These are phyloP conservation scores for Setophaga kirtlandii DNA, from an alignment of 2,113 vertebrate species.

Conservation along the genomic window DNA sequence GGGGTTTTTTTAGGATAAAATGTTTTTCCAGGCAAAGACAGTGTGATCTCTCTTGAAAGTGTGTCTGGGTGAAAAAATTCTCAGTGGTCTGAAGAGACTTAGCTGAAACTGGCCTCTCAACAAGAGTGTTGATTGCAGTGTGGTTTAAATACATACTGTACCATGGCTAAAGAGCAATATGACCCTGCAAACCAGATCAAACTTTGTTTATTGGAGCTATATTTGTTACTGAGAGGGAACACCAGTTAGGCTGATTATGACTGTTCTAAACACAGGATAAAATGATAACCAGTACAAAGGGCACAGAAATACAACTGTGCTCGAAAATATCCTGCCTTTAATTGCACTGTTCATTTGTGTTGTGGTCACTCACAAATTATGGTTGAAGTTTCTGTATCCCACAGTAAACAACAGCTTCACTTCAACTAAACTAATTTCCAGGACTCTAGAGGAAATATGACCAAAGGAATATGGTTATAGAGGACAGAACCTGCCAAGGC, in stretches of 20 bases:
- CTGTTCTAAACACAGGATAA: slow-evolving; percentile 25
- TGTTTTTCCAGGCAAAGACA: slow-evolving; percentile 3
- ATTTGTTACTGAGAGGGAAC: not conserved
- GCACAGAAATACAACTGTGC: not conserved
- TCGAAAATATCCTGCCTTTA: not conserved
- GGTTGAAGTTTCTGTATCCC: slow-evolving; percentile 47
- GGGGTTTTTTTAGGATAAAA: not conserved
- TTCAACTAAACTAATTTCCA: slow-evolving; percentile 63
- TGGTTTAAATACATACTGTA: not conserved
- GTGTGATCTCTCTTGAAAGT: slow-evolving; percentile 2
- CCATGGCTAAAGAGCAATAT: not conserved
- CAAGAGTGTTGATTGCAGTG: not conserved
- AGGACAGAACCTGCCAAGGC: slow-evolving; percentile 9
- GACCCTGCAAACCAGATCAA: not conserved
- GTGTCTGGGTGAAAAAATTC: not conserved
- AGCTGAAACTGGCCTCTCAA: not conserved
- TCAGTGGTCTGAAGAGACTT: slow-evolving; percentile 20
- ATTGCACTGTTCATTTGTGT: not conserved
- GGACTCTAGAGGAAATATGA: slow-evolving; percentile 60
- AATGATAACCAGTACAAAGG: not conserved
- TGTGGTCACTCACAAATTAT: slow-evolving; percentile 47
- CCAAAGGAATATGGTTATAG: not conserved
- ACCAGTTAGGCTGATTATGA: not conserved
- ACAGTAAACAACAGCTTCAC: slow-evolving; percentile 63
- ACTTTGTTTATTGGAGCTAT: not conserved